phyloP scores from a whole-genome alignment of 2,888 invertebrate species.

The Papilio protenor region DNA sequence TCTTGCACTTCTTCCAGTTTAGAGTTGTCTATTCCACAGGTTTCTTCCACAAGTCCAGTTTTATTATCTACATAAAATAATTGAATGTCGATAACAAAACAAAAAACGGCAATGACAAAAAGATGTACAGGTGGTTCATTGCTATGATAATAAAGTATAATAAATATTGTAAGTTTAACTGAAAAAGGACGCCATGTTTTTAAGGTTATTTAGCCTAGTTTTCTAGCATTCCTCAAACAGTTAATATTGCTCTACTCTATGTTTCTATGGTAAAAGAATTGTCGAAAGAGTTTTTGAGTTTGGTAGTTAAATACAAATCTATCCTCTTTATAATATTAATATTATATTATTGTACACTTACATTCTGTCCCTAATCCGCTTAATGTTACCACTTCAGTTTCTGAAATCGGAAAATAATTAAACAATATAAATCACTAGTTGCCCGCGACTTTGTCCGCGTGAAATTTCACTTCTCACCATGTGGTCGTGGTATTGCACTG shows the following conservation, averaged over 20 bases:
- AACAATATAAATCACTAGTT: too few relatives aligned
- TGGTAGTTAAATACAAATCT: background rate
- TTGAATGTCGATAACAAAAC: too few relatives aligned
- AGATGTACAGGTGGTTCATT: too few relatives aligned
- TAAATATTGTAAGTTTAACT: background rate
- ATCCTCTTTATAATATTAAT: background rate
- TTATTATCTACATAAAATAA: background rate
- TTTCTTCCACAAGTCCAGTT: background rate
- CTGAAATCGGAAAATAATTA: background rate
- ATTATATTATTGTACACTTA: background rate
- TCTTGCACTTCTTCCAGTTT: conserved; percentile 48
- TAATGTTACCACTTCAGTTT: background rate
- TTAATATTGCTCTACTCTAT: too few relatives aligned
- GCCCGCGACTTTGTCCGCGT: too few relatives aligned
- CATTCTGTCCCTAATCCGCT: background rate
- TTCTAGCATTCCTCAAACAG: background rate
- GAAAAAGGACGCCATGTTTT: background rate
- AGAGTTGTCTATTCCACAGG: conserved; percentile 57
- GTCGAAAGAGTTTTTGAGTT: background rate
- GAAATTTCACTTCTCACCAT: too few relatives aligned
- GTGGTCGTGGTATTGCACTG: too few relatives aligned
- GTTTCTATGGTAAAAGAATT: background rate
- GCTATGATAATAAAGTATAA: too few relatives aligned
- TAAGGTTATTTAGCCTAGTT: background rate
- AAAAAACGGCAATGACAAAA: too few relatives aligned